A percentile compares a stretch with the other conserved stretches of the same genome.
These are phyloP conservation scores for Barypeithes pellucidus DNA, from an alignment of 2,888 invertebrate species.

Conservation along the genomic window DNA sequence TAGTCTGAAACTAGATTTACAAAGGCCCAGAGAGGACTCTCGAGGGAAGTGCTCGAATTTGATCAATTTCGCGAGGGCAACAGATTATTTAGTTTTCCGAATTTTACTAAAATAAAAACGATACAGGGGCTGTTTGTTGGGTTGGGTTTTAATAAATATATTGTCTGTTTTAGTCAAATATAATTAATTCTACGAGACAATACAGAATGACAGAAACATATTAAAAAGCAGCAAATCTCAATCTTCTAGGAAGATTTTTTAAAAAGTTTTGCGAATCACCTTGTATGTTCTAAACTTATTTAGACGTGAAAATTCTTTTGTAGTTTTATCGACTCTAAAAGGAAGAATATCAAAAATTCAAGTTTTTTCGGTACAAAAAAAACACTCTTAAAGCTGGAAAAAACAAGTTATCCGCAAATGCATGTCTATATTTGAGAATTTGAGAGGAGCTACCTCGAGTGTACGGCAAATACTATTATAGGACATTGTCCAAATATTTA, in stretches of 20 bases:
- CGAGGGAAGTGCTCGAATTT: slow-evolving; percentile 16
- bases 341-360: background rate
- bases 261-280: background rate
- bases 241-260: no score
- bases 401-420: slow-evolving; percentile 9
- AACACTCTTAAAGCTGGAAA: slow-evolving; percentile 1
- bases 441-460: slow-evolving; percentile 17
- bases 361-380: background rate
- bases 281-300: background rate
- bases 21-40: slow-evolving; percentile 2
- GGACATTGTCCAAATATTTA: slow-evolving; percentile 6
- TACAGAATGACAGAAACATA: no score
- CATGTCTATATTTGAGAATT: slow-evolving; percentile 19
- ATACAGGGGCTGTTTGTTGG: no score
- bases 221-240: no score
- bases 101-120: background rate
- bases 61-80: slow-evolving; percentile 7
- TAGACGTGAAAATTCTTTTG: background rate
- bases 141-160: no score
- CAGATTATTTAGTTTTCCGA: slow-evolving; percentile 14
- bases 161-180: no score
- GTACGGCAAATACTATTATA: slow-evolving; percentile 25
- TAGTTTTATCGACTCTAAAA: background rate
- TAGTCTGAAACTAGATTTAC: slow-evolving; percentile 26
- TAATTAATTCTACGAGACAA: no score